Percentiles rank a stretch among this genome's conserved stretches.
Evolutionary conservation across 2,888 invertebrate genomes (phyloP).

Genomic region (Stramonita haemastoma): DNA sequence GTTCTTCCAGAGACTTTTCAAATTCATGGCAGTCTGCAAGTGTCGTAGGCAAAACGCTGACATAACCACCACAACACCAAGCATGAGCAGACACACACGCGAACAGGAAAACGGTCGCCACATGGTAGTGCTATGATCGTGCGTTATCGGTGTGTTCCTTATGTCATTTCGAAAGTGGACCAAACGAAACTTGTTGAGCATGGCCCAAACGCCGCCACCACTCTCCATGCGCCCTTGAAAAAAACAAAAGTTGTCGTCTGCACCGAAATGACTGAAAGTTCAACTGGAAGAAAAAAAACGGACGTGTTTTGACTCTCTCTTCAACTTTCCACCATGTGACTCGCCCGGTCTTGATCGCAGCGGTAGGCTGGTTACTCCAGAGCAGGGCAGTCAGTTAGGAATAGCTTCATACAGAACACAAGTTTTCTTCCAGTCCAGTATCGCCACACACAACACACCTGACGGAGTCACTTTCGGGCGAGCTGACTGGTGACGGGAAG

Average conservation of each 20-base stretch:
- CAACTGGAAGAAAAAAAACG: background rate
- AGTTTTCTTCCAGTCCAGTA: background rate
- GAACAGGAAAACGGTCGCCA: background rate
- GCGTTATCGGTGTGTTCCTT: background rate
- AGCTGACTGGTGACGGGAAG: constrained; percentile 14
- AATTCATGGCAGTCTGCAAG: constrained; percentile 36
- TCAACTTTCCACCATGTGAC: background rate
- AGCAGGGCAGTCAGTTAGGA: too few relatives aligned
- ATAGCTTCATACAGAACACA: background rate
- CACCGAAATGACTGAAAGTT: background rate
- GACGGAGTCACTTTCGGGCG: background rate
- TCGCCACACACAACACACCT: background rate
- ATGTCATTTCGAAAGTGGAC: constrained; percentile 19
- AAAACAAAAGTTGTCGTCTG: background rate
- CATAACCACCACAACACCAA: background rate
- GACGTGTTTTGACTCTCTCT: background rate
- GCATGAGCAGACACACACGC: constrained; percentile 16
- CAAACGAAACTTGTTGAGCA: background rate
- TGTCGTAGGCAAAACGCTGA: background rate
- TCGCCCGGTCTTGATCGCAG: too few relatives aligned
- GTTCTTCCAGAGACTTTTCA: constrained; percentile 56
- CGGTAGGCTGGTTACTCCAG: too few relatives aligned
- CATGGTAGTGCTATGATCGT: background rate
- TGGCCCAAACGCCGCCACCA: background rate
- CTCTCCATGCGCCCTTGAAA: background rate